These are phyloP conservation scores for Drosophila tanythrix DNA, from an alignment of 2,888 invertebrate species.

Conservation along the genomic window DNA sequence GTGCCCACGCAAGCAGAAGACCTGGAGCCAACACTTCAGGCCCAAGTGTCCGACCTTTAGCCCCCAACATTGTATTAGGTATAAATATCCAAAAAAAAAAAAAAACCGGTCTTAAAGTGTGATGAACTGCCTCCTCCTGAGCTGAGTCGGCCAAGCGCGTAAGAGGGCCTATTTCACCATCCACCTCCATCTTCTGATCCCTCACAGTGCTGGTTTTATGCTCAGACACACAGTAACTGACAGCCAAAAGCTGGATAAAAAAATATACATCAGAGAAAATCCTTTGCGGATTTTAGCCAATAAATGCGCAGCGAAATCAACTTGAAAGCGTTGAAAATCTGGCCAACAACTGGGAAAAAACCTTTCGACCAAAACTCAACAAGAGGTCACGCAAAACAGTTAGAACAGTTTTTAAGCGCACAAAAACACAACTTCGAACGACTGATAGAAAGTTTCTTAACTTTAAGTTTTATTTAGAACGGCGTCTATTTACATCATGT, in stretches of 20 bases:
- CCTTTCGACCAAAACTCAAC: conserved; percentile 6
- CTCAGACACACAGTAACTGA: conserved; percentile 49
- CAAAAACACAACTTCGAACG: background rate
- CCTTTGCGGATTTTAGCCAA: conserved; percentile 68
- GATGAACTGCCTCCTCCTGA: conserved; percentile 60
- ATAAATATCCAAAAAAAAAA: conserved; percentile 12
- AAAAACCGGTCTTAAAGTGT: conserved; percentile 41
- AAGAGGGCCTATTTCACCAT: conserved; percentile 13
- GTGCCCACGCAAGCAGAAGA: conserved; percentile 57
- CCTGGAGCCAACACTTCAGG: conserved; percentile 51
- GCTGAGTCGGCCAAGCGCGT: conserved; percentile 36
- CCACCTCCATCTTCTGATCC: background rate
- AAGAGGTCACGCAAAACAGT: conserved; percentile 10
- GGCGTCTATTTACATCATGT: background rate
- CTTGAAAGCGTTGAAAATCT: conserved; percentile 46
- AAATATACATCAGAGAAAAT: conserved; percentile 49
- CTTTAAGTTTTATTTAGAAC: background rate
- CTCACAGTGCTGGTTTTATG: conserved; percentile 52
- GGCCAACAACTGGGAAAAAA: conserved; percentile 3
- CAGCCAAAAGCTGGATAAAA: conserved; percentile 40
- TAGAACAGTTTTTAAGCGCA: conserved; percentile 22
- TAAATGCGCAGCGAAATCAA: conserved; percentile 71
- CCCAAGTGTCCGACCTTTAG: conserved; percentile 49
- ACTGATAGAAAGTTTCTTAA: background rate
- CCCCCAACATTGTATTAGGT: conserved; percentile 29